A percentile compares a stretch with the other conserved stretches of the same genome.
These are phyloP conservation scores for Sorex araneus DNA, from an alignment of 2,113 vertebrate genomes.

Conservation along the genomic window DNA sequence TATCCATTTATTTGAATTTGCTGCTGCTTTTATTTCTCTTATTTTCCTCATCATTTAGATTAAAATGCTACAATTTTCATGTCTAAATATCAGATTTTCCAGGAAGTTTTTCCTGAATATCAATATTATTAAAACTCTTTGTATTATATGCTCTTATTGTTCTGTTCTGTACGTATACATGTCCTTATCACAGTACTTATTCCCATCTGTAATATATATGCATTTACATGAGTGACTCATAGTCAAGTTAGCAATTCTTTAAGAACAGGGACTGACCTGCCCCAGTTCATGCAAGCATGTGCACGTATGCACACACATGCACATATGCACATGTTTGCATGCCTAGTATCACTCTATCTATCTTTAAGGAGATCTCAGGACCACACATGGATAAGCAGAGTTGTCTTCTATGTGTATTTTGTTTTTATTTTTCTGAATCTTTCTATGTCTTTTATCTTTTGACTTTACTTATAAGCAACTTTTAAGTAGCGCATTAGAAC, in stretches of 20 bases:
- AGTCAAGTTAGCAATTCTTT: not conserved
- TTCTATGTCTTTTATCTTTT: slow-evolving; percentile 18
- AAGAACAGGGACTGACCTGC: not conserved
- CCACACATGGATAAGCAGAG: not conserved
- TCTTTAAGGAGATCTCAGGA: too few relatives aligned
- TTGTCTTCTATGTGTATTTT: slow-evolving; percentile 9
- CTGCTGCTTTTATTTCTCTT: not conserved
- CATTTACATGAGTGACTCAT: not conserved
- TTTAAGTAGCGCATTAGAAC: not conserved
- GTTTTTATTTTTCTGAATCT: not conserved
- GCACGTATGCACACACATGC: too few relatives aligned
- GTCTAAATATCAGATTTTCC: not conserved
- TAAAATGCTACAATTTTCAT: too few relatives aligned
- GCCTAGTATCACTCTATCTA: not conserved
- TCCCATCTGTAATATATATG: not conserved
- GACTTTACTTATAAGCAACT: slow-evolving; percentile 24
- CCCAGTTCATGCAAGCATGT: too few relatives aligned
- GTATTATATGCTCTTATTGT: not conserved
- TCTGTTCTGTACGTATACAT: not conserved
- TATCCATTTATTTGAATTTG: not conserved
- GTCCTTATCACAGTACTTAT: not conserved
- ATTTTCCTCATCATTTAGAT: too few relatives aligned
- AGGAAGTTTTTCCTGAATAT: not conserved
- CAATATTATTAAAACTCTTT: not conserved
- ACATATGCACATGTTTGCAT: accelerated